Conservation (phyloP, 2,797 vertebrate species). For the Pseudochirops cupreus region DNA sequence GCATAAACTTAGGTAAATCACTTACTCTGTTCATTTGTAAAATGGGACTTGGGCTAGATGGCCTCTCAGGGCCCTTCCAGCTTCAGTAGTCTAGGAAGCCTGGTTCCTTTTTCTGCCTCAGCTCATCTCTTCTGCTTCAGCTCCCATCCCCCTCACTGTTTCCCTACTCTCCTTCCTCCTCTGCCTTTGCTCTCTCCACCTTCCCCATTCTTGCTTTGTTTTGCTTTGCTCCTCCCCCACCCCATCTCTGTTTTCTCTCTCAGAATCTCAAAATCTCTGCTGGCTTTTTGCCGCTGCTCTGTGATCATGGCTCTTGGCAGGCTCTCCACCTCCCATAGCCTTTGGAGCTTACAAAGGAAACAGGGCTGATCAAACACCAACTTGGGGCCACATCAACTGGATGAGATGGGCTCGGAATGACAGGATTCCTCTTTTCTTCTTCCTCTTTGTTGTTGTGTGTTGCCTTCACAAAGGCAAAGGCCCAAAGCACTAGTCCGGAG, state of each 20-base stretch:
- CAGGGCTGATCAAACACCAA: constrained; percentile 37
- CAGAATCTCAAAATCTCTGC: not conserved
- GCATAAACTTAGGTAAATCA: not conserved
- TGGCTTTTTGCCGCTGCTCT: not conserved
- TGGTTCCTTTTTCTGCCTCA: not conserved
- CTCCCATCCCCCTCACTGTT: not conserved
- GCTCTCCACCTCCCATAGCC: not conserved
- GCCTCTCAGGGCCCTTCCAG: not conserved
- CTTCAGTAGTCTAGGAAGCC: not conserved
- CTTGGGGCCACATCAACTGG: constrained; percentile 19
- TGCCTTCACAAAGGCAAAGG: no score
- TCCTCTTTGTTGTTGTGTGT: not conserved
- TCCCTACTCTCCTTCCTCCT: not conserved
- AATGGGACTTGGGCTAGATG: not conserved
- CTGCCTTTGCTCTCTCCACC: not conserved
- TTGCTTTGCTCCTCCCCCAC: constrained; percentile 6
- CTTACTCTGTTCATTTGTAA: not conserved
- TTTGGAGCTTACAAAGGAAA: constrained; percentile 61
- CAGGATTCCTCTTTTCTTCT: constrained; percentile 20
- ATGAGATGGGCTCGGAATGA: constrained; percentile 38
- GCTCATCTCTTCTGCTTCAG: not conserved
- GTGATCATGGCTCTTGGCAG: constrained; percentile 35
- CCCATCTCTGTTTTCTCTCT: rapidly evolving
- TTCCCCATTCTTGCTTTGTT: rapidly evolving
- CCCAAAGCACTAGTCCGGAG: not conserved